These are phyloP conservation scores for Zapus hudsonius DNA, from an alignment of 2,113 vertebrate genomes.

Conservation along the genomic window DNA sequence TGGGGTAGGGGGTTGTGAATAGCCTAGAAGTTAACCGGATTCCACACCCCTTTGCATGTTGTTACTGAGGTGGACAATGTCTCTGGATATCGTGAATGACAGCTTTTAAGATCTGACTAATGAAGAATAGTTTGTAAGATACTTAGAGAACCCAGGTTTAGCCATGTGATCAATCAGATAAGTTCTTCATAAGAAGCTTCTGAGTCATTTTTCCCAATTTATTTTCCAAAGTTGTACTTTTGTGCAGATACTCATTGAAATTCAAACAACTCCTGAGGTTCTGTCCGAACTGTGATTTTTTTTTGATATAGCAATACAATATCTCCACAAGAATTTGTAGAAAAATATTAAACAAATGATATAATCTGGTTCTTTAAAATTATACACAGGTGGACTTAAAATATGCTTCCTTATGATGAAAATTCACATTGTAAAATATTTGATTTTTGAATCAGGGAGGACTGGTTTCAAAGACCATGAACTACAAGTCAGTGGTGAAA, in stretches of 20 bases:
- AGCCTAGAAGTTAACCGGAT: no score
- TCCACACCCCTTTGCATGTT: no score
- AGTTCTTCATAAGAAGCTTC: background rate
- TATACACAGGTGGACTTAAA: conserved; percentile 8
- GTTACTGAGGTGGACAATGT: no score
- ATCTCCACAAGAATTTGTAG: conserved; percentile 30
- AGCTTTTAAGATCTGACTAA: conserved; percentile 24
- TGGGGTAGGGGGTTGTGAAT: no score
- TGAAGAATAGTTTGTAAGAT: conserved; percentile 34
- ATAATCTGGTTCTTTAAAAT: conserved; percentile 51
- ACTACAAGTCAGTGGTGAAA: conserved; percentile 10
- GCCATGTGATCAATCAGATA: background rate
- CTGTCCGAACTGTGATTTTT: conserved; percentile 28
- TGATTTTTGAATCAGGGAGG: background rate
- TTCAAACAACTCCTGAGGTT: background rate
- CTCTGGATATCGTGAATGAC: no score
- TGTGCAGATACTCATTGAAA: conserved; percentile 33
- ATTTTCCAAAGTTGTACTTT: conserved; percentile 28
- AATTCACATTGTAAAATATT: conserved; percentile 37
- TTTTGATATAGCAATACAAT: conserved; percentile 41
- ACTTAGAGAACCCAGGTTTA: conserved; percentile 31
- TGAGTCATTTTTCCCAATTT: background rate
- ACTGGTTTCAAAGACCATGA: conserved; percentile 4
- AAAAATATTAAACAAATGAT: conserved; percentile 59
- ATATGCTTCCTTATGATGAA: background rate